Percentiles rank a stretch among this genome's conserved stretches.
Conservation (phyloP, 2,888 invertebrate species). For the Drosophila histrio region DNA sequence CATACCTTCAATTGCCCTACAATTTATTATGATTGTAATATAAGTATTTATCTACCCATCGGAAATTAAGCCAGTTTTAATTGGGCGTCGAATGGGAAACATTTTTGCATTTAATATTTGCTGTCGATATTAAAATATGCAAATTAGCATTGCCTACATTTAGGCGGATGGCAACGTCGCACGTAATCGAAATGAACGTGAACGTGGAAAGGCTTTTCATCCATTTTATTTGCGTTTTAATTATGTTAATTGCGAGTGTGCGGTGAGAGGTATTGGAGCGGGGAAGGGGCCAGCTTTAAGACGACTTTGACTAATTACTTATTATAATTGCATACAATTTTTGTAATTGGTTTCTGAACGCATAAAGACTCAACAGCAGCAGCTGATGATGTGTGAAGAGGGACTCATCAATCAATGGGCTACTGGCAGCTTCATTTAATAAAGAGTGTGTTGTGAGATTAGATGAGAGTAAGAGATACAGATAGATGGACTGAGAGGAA, state of each 20-base stretch:
- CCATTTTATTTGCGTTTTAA: constrained; percentile 59
- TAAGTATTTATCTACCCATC: constrained; percentile 49
- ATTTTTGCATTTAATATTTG: constrained; percentile 60
- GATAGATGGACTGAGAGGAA: not conserved
- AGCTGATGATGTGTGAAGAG: not conserved
- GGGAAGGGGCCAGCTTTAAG: constrained; percentile 23
- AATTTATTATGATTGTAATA: constrained; percentile 42
- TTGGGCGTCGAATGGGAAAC: constrained; percentile 51
- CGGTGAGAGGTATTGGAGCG: not conserved
- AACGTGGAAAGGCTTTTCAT: constrained; percentile 32
- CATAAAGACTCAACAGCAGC: constrained; percentile 4
- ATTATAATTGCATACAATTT: constrained; percentile 53
- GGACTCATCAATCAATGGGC: constrained; percentile 43
- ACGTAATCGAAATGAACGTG: constrained; percentile 59
- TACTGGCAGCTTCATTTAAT: constrained; percentile 23
- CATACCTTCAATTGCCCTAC: not conserved
- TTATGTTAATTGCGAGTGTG: constrained; percentile 53
- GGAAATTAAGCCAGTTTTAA: constrained; percentile 71
- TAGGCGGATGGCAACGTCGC: constrained; percentile 30
- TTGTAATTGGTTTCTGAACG: constrained; percentile 24
- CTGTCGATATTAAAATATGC: constrained; percentile 65
- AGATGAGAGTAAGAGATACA: not conserved
- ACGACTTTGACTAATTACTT: constrained; percentile 62
- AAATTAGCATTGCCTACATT: constrained; percentile 58
- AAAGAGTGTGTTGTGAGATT: constrained; percentile 7